Base-by-base conservation (phyloP, 1,140 invertebrate species). In the Pseudomyrmex pallidus region DNA sequence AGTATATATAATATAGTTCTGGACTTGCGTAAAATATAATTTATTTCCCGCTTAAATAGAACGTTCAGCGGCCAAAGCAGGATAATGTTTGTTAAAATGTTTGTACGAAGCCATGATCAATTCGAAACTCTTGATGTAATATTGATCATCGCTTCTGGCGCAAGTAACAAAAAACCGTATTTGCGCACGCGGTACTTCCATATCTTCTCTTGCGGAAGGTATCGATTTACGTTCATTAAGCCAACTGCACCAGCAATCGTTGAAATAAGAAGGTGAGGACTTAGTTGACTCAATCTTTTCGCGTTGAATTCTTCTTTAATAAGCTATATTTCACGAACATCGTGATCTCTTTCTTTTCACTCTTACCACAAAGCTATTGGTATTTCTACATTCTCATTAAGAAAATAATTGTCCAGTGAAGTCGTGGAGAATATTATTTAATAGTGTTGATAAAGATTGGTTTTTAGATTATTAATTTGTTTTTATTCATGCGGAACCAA, bases 201-300 rank as follows among this genome's bases (percentile, higher is more conserved):
- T 76, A 64, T 48, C 74, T 76, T n/a, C 66, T 72, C 54, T 44
- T 74, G 44, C 66, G 64, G 66, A 72, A 78, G 66, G 44, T 80
- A 80, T 80, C 76, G 76, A 80, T 80, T 80, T 80, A 72, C 76
- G 76, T 80, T 80, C 66, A 72, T 80, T 80, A 80, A 72, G 56
- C 66, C 52, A 59, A 80, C 76, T 70, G 66, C 66, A 50, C 66
- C 12, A 22, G 22, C 76, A 48, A 80, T 80, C 64, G 44, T 35
- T 61, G 76, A 72, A 59, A 70, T 72, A 80, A 70, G 66, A 80
- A 70, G 66, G 20, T 22, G 56, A 80, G 17, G 64, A 70, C 50
- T 59, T 72, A 66, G 66, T 80, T 80, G 76, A 59, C 22, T 72
- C 76, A 44, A 80, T 56, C 66, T n/a, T 80, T 72, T 72, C 22